Conservation (phyloP, 2,888 invertebrate species). For the Galerucella nymphaeae region DNA sequence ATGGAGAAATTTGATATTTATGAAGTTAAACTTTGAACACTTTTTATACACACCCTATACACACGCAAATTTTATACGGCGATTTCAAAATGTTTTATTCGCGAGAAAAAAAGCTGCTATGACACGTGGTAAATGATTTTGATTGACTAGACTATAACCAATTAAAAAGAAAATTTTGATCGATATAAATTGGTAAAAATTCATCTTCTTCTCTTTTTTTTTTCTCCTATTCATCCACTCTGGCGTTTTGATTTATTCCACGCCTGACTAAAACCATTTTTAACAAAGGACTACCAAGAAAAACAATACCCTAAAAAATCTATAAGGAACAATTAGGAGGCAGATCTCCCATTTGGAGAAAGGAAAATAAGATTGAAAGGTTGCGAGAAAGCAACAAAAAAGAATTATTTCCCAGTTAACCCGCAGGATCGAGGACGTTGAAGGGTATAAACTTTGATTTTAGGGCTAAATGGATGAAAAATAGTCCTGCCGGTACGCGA, state of each 20-base stretch:
- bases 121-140: too few relatives aligned
- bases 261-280: background rate
- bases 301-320: slow-evolving; percentile 6
- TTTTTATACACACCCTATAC: too few relatives aligned
- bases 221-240: too few relatives aligned
- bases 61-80: background rate
- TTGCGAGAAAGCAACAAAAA: slow-evolving; percentile 22
- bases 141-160: too few relatives aligned
- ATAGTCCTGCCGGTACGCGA: slow-evolving; percentile 13
- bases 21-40: too few relatives aligned
- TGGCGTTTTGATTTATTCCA: too few relatives aligned
- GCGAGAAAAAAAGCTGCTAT: background rate
- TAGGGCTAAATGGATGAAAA: slow-evolving; percentile 32
- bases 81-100: background rate
- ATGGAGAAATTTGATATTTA: too few relatives aligned
- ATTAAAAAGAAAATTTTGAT: too few relatives aligned
- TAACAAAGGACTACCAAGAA: background rate
- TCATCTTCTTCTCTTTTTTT: too few relatives aligned
- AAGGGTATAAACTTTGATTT: slow-evolving; percentile 32
- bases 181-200: too few relatives aligned
- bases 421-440: slow-evolving; percentile 26
- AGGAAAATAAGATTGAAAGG: slow-evolving; percentile 10
- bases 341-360: background rate
- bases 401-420: slow-evolving; percentile 14
- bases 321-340: slow-evolving; percentile 8